Conservation (phyloP, 2,888 invertebrate genomes). For the Baronia brevicornis region DNA sequence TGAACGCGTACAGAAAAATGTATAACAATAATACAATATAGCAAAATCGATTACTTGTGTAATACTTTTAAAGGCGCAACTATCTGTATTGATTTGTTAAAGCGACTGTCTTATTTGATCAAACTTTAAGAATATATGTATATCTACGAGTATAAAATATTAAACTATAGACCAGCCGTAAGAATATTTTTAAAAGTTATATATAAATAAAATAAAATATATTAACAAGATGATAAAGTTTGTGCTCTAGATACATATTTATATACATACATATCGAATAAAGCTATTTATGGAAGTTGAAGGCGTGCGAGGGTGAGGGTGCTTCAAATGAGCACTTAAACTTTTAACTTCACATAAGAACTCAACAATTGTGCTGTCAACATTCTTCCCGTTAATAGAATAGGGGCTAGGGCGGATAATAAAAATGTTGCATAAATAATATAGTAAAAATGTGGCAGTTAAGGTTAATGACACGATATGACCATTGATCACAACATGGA, state of each 20-base stretch:
- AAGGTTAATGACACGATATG: constrained; percentile 10
- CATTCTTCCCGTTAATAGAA: constrained; percentile 15
- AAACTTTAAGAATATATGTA: too few species aligned
- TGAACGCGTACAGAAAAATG: too few species aligned
- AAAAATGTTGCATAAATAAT: constrained; percentile 13
- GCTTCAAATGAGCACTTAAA: constrained; percentile 22
- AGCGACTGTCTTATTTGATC: too few species aligned
- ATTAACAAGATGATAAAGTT: constrained; percentile 22
- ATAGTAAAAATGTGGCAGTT: too few species aligned
- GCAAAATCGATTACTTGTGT: too few species aligned
- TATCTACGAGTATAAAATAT: too few species aligned
- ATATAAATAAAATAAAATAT: constrained; percentile 16
- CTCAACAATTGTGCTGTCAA: constrained; percentile 30
- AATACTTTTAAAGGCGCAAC: too few species aligned
- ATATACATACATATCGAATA: constrained; percentile 30
- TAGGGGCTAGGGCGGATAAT: constrained; percentile 10
- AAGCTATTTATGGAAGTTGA: constrained; percentile 29
- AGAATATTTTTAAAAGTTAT: too few species aligned
- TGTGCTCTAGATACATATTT: constrained; percentile 28
- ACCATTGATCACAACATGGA: too few species aligned
- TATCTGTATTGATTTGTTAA: too few species aligned
- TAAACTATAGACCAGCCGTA: too few species aligned
- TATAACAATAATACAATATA: too few species aligned
- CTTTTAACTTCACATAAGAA: constrained; percentile 23
- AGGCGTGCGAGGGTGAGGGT: constrained; percentile 23